Conservation (phyloP, 2,888 invertebrate genomes). For the Drosophila buzzatii region DNA sequence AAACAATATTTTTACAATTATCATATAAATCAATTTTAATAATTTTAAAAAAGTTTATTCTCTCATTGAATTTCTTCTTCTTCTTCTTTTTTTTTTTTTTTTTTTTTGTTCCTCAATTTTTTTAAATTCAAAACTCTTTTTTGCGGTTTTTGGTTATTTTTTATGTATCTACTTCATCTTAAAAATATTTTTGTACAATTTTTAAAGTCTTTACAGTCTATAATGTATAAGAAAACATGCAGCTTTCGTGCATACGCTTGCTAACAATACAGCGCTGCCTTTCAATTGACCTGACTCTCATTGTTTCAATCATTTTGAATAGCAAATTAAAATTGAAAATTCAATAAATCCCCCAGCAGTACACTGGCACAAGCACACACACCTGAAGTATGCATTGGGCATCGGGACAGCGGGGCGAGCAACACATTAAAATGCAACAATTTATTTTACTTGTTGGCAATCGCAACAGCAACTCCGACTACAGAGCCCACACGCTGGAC, state of each 20-base stretch:
- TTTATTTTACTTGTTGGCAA: conserved; percentile 79
- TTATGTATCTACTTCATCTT: too few species aligned
- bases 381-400: conserved; percentile 38
- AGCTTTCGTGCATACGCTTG: conserved; percentile 14
- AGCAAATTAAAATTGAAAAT: conserved; percentile 78
- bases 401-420: conserved; percentile 4
- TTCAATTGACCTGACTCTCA: conserved; percentile 17
- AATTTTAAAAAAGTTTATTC: too few species aligned
- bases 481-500: conserved; percentile 8
- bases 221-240: conserved; percentile 7
- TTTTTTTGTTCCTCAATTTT: too few species aligned
- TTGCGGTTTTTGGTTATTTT: too few species aligned
- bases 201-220: too few species aligned
- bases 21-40: too few species aligned
- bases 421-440: conserved; percentile 79
- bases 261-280: conserved; percentile 5
- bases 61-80: too few species aligned
- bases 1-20: too few species aligned
- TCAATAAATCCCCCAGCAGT: conserved; percentile 70
- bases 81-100: too few species aligned
- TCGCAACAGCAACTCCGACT: conserved; percentile 16
- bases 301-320: conserved; percentile 38
- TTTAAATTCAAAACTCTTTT: too few species aligned
- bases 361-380: conserved; percentile 27
- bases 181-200: too few species aligned